Evolutionary conservation across 2,797 vertebrate genomes (phyloP).

Genomic region (Propithecus perrieri): DNA sequence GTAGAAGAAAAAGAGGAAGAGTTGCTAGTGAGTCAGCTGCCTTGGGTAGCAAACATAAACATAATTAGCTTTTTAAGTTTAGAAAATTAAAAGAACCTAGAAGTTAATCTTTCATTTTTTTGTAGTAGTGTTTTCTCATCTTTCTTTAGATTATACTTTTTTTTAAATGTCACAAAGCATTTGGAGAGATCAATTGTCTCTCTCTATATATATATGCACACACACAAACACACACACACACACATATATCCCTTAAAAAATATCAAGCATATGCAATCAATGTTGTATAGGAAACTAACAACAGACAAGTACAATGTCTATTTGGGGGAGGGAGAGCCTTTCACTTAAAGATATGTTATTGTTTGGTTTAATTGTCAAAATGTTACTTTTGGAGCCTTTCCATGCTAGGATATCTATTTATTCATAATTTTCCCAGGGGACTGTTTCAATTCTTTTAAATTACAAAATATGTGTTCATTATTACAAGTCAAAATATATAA

Average conservation of each 20-base stretch:
- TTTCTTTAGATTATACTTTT: not conserved
- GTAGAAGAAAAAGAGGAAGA: slow-evolving; percentile 40
- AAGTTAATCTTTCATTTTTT: slow-evolving; percentile 29
- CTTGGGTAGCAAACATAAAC: not conserved
- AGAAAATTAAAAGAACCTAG: slow-evolving; percentile 1
- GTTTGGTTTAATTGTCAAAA: slow-evolving; percentile 10
- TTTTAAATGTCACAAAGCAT: slow-evolving; percentile 16
- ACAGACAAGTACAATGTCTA: not conserved
- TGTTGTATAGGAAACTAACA: not conserved
- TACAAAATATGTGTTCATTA: not conserved
- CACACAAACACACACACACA: too few relatives aligned
- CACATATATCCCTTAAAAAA: not conserved
- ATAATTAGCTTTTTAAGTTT: slow-evolving; percentile 17
- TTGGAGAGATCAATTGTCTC: not conserved
- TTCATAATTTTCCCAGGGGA: not conserved
- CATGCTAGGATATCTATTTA: not conserved
- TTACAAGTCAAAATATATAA: not conserved
- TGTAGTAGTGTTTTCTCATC: not conserved
- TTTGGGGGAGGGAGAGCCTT: not conserved
- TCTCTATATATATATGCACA: too few relatives aligned
- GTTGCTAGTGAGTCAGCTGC: not conserved
- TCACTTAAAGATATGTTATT: not conserved
- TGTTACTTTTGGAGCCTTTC: slow-evolving; percentile 8
- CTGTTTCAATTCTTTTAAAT: not conserved
- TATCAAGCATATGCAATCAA: not conserved